Percentiles rank a stretch among this genome's conserved stretches.
Evolutionary conservation across 2,888 invertebrate species (phyloP).

Genomic region (Sarcophaga carnaria): DNA sequence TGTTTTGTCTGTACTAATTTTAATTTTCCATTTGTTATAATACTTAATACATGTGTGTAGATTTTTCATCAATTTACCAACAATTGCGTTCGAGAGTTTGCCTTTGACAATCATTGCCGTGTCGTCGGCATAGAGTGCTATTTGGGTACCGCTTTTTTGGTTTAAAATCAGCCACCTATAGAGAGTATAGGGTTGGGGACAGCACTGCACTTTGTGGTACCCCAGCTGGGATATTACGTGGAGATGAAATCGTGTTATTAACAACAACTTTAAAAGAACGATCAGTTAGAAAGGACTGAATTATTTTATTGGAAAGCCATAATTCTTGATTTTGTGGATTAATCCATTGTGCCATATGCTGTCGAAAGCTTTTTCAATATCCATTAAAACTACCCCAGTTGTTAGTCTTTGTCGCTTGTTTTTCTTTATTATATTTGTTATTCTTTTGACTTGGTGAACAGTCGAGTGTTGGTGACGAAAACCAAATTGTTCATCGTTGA

Average conservation of each 20-base stretch:
- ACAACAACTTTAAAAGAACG: neutral
- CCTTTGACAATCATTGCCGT: too few relatives aligned
- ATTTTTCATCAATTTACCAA: too few relatives aligned
- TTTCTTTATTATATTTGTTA: neutral
- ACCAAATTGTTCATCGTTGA: constrained; percentile 18
- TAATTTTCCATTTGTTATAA: too few relatives aligned
- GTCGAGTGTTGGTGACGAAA: constrained; percentile 7
- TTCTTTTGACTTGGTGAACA: neutral
- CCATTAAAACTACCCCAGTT: constrained; percentile 1
- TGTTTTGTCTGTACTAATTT: too few relatives aligned
- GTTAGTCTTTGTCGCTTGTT: constrained; percentile 7
- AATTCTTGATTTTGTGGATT: neutral
- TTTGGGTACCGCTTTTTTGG: too few relatives aligned
- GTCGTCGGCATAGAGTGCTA: too few relatives aligned
- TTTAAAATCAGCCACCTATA: too few relatives aligned
- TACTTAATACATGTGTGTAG: too few relatives aligned
- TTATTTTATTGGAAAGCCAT: constrained; percentile 7
- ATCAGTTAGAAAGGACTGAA: neutral
- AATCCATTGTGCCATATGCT: constrained; percentile 20
- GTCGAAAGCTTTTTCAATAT: constrained; percentile 26
- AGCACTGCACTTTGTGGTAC: too few relatives aligned
- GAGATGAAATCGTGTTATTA: neutral
- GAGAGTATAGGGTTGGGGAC: too few relatives aligned
- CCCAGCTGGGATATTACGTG: too few relatives aligned
- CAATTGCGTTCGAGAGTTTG: too few relatives aligned